Base-by-base conservation (phyloP, 2,888 invertebrate species). In the Malacosoma neustria region DNA sequence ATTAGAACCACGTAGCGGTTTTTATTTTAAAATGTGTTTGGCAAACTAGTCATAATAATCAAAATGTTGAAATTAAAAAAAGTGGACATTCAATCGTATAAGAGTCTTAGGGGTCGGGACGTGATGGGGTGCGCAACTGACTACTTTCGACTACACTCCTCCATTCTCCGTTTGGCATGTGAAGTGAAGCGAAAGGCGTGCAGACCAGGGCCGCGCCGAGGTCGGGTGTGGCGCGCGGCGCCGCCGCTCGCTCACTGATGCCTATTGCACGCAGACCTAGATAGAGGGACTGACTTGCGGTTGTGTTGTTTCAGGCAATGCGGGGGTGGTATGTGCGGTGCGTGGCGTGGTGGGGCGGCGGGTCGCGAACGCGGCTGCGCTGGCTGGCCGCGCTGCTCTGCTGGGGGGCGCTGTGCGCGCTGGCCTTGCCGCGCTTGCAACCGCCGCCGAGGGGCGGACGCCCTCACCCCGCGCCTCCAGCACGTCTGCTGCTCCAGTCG, bases 321-420 rank as follows among this genome's bases (percentile, higher is more conserved):
- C 76, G 80, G 50, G 73, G 70, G 67, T 73, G 72, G 64, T 59
- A 63, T 60, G 60, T 55, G 50, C 56, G 61, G 22, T 22, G 22
- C 22, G 22, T 9, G 44, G 57, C 62, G 67, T 48, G 66, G 48
- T 50, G 62, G 44, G 53, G 68, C 54, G 60, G 65, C 48, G 58
- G 67, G 44, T 49, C 61, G 42, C 65, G 75, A 57, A 56, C 66
- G 54, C 73, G 77, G 40, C 56, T 65, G 59, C 71, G 80, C 52
- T 74, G 73, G 75, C 66, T 74, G 55, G 73, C 68, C 37, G 79
- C 72, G 64, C 71, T 79, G 59, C 57, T 73, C 58, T 70, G 73
- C 66, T 79, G 80, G 81, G 66, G 57, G 43, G 69, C 72, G 61
- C 71, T 79, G 52, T 69, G 61, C 41, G 69, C 62, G 48, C 57